Evolutionary conservation across 2,888 invertebrate species (phyloP).

Genomic region (Calliopum simillimum): DNA sequence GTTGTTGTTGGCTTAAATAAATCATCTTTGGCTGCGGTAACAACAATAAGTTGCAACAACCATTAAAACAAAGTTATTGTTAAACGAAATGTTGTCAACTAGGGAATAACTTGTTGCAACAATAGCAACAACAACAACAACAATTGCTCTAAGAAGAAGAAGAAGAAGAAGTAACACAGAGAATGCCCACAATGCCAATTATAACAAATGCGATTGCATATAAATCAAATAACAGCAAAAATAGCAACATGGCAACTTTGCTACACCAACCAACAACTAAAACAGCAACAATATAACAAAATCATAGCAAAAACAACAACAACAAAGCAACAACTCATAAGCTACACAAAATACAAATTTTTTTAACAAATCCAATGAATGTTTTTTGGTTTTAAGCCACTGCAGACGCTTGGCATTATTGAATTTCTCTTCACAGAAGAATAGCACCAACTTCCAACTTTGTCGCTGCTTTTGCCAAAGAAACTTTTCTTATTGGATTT

Average conservation of each 20-base stretch:
- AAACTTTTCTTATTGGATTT: neutral
- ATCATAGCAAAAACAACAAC: constrained; percentile 14
- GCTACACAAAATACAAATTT: too few species aligned
- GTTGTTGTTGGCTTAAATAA: constrained; percentile 17
- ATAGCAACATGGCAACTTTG: constrained; percentile 9
- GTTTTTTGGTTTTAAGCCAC: too few species aligned
- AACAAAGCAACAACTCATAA: neutral
- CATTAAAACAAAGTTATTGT: constrained; percentile 24
- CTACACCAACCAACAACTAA: constrained; percentile 19
- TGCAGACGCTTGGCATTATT: too few species aligned
- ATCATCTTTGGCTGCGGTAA: constrained; percentile 20
- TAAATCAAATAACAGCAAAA: constrained; percentile 25
- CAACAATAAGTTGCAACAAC: constrained; percentile 2
- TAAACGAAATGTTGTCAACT: constrained; percentile 33
- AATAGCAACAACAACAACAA: constrained; percentile 27
- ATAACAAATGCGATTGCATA: constrained; percentile 37
- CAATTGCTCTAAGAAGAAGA: neutral
- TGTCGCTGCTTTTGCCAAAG: too few species aligned
- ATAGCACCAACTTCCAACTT: too few species aligned
- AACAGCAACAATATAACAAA: constrained; percentile 2
- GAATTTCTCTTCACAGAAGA: too few species aligned
- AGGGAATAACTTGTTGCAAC: neutral
- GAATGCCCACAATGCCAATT: constrained; percentile 37
- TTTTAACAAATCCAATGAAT: too few species aligned
- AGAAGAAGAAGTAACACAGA: constrained; percentile 14